Evolutionary conservation across 2,797 vertebrate species (phyloP).

Genomic region (Phoxinus dragarum): DNA sequence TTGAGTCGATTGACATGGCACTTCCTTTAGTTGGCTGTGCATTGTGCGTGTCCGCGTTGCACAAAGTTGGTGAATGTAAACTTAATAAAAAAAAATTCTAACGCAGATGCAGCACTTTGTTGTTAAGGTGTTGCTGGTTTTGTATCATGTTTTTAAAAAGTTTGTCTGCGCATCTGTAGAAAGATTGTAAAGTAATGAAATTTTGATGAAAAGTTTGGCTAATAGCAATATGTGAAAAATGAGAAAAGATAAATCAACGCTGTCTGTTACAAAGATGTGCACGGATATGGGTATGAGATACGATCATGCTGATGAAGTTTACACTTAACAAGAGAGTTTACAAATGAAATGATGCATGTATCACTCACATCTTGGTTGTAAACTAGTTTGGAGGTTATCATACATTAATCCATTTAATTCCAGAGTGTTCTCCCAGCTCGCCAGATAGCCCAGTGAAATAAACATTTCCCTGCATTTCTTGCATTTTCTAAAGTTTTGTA

Average conservation of each 20-base stretch:
- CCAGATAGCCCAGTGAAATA: neutral
- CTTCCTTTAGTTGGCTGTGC: slow-evolving; percentile 56
- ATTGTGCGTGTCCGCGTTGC: slow-evolving; percentile 57
- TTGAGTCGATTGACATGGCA: slow-evolving; percentile 45
- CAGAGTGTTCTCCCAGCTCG: neutral
- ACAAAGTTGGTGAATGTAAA: slow-evolving; percentile 60
- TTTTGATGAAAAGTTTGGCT: slow-evolving; percentile 26
- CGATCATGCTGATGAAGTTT: neutral
- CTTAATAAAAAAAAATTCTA: slow-evolving; percentile 17
- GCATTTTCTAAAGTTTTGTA: neutral
- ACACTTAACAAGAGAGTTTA: neutral
- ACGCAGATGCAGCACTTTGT: neutral
- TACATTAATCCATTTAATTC: neutral
- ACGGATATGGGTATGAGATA: neutral
- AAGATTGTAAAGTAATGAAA: neutral
- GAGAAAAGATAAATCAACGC: neutral
- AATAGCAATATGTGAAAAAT: neutral
- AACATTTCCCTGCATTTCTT: too few species aligned
- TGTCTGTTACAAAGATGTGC: neutral
- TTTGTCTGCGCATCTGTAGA: slow-evolving; percentile 15
- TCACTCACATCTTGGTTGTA: neutral
- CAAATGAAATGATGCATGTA: neutral
- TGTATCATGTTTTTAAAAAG: slow-evolving; percentile 16
- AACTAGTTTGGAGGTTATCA: neutral
- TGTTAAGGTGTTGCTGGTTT: neutral